Percentiles rank a stretch among this genome's conserved stretches.
These are phyloP conservation scores for Cecidostiba fungosa DNA, from an alignment of 2,888 invertebrate species.

Conservation along the genomic window DNA sequence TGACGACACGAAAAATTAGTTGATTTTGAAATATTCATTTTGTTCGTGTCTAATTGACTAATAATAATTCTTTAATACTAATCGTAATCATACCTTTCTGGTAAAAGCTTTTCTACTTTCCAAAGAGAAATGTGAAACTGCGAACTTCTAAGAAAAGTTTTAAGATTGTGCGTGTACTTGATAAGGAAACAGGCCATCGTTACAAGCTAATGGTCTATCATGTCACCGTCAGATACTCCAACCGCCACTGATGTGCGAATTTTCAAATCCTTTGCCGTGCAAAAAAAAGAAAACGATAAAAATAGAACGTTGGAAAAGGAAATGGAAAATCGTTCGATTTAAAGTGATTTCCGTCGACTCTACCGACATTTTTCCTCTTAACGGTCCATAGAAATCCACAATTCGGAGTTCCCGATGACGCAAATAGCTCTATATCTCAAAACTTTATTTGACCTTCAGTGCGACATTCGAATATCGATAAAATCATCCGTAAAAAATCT, in stretches of 20 bases:
- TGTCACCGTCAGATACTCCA: slow-evolving; percentile 13
- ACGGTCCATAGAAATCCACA: slow-evolving; percentile 22
- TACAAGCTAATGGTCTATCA: background rate
- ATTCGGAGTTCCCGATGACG: background rate
- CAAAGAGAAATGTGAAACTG: background rate
- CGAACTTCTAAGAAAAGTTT: background rate
- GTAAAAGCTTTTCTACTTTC: slow-evolving; percentile 5
- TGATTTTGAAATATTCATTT: background rate
- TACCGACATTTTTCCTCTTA: slow-evolving; percentile 16
- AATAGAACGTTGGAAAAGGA: background rate
- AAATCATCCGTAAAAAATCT: background rate
- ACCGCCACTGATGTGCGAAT: background rate
- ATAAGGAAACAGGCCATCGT: background rate
- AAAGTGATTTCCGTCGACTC: slow-evolving; percentile 4
- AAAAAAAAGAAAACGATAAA: slow-evolving; percentile 3
- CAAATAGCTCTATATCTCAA: slow-evolving; percentile 9
- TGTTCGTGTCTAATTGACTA: background rate
- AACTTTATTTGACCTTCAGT: slow-evolving; percentile 19
- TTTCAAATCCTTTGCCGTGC: background rate
- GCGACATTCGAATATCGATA: slow-evolving; percentile 8
- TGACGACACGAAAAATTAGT: background rate
- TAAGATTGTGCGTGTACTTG: slow-evolving; percentile 1
- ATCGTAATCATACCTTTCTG: background rate
- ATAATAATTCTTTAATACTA: background rate
- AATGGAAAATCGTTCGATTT: slow-evolving; percentile 1